Conservation (phyloP, 2,797 vertebrate species). For the Poeciliopsis gracilis region DNA sequence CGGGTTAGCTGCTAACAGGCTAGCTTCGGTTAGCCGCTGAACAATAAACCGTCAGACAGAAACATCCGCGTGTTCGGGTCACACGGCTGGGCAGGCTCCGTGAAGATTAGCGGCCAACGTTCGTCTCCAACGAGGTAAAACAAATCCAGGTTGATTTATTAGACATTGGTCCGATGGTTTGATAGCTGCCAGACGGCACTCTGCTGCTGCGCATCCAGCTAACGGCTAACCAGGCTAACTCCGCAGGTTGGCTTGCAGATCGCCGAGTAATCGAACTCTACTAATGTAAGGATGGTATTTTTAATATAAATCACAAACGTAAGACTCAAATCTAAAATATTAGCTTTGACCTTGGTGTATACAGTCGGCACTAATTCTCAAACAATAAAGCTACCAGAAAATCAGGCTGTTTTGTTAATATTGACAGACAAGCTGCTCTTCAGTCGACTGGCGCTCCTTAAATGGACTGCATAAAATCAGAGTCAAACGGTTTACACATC, state of each 20-base stretch:
- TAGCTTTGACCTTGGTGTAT: accelerated
- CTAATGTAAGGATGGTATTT: neutral
- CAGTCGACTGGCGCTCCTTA: slow-evolving; percentile 17
- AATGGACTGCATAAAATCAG: neutral
- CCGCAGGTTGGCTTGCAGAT: slow-evolving; percentile 53
- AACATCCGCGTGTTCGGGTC: slow-evolving; percentile 41
- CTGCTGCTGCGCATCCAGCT: slow-evolving; percentile 72
- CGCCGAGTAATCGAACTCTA: slow-evolving; percentile 24
- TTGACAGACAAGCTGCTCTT: neutral
- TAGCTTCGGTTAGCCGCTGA: slow-evolving; percentile 53
- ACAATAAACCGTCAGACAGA: neutral
- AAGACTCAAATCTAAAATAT: neutral
- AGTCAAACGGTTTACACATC: neutral
- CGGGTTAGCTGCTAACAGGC: slow-evolving; percentile 57
- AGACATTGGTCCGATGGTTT: slow-evolving; percentile 55
- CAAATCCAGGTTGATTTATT: slow-evolving; percentile 17
- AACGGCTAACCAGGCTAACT: slow-evolving; percentile 55
- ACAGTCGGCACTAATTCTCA: neutral
- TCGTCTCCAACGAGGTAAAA: slow-evolving; percentile 9
- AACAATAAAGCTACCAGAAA: neutral
- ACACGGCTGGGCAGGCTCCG: neutral
- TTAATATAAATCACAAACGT: neutral
- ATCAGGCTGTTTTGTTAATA: neutral
- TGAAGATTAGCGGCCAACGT: slow-evolving; percentile 7
- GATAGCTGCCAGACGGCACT: slow-evolving; percentile 52